Evolutionary conservation across 2,797 vertebrate genomes (phyloP), one percentile per base, ranked within the genome.

Genomic region (Champsocephalus gunnari): DNA sequence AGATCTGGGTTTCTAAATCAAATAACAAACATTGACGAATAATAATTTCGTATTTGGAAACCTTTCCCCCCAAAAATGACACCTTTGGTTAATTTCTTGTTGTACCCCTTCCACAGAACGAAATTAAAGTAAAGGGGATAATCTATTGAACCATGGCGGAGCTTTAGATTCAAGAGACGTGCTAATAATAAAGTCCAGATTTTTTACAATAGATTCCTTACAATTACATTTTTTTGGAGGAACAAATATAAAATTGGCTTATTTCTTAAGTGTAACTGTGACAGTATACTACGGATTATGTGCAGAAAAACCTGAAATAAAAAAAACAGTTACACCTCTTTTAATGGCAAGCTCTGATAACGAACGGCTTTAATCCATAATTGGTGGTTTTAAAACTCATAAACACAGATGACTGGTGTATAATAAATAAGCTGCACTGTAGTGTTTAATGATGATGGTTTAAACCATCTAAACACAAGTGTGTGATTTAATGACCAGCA

Each of bases 401-500:
- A 86, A 88, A 88, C 80, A 80, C 58, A 83, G 24, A 78, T 78
- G 66, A 63, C 9, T 62, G 72, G 7, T 82, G 84, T 76, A 34
- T 66, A 65, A 53, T 32, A 63, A 87, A 82, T 75, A 75, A 86
- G 62, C 61, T 49, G 41, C 50, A 2, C 44, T 67, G 59, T 81
- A 81, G 43, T 72, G 66, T 78, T 75, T 85, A 81, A 86, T 66
- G 60, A 66, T 62, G 61, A 60, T 69, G 65, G 67, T 50, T 77
- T 83, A 75, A 66, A 44, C 60, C 73, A 75, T 56, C 57, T 61
- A 63, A 80, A 81, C 77, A 73, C 21, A 13, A 82, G 63, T 11
- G 60, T 79, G 68, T 49, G 9, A 67, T 72, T 85, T 89, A 90
- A 89, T 86, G 83, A 88, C 80, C 49, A 38, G 68, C 61, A 73